Evolutionary conservation across 1,140 invertebrate species (phyloP).

Genomic region (Leptinotarsa texana): DNA sequence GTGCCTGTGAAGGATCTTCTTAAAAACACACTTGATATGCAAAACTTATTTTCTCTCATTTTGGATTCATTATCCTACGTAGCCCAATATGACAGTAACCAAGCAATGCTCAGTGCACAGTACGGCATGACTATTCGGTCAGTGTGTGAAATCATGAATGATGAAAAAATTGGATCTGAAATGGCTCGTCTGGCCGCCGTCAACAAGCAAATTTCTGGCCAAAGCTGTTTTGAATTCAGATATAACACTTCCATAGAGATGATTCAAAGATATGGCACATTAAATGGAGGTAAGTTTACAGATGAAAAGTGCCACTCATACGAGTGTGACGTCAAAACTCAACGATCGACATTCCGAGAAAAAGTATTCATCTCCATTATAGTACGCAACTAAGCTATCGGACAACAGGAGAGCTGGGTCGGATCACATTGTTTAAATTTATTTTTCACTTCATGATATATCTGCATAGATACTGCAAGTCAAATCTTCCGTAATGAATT

Average conservation of each 20-base stretch:
- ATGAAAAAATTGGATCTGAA: slow-evolving; percentile 62
- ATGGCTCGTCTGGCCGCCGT: slow-evolving; percentile 74
- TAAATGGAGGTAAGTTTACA: slow-evolving; percentile 63
- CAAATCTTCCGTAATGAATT: no score
- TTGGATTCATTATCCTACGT: slow-evolving; percentile 80
- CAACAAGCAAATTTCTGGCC: slow-evolving; percentile 67
- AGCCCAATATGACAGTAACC: slow-evolving; percentile 95
- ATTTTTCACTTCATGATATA: no score
- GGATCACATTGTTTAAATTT: no score
- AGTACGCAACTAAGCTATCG: no score
- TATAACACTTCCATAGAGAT: slow-evolving; percentile 80
- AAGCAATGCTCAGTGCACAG: slow-evolving; percentile 67
- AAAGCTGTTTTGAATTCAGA: slow-evolving; percentile 82
- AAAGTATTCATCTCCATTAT: no score
- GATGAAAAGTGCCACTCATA: slow-evolving; percentile 27
- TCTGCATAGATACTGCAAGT: no score
- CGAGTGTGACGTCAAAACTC: no score
- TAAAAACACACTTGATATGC: slow-evolving; percentile 68
- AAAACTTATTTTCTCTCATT: slow-evolving; percentile 79
- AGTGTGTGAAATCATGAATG: slow-evolving; percentile 74
- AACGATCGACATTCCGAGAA: no score
- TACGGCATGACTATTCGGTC: slow-evolving; percentile 74
- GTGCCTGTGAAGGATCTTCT: slow-evolving; percentile 70
- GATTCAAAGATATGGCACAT: slow-evolving; percentile 65
- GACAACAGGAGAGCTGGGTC: no score